Base-by-base conservation (phyloP, 1,140 invertebrate genomes). In the Cotesia chilonis region DNA sequence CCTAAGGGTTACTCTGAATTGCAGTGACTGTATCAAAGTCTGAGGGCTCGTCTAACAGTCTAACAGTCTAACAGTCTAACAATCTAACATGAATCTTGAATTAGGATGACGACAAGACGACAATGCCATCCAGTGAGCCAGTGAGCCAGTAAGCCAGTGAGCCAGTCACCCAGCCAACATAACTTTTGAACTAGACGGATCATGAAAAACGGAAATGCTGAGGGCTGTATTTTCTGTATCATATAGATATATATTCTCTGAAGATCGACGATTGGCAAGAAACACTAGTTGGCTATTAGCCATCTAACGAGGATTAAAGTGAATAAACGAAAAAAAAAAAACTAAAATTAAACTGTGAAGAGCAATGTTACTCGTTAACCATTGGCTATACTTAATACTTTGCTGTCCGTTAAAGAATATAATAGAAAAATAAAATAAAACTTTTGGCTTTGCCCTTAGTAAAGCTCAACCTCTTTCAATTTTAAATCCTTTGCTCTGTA, bases 291-390 rank as follows among this genome's bases (percentile, higher is more conserved):
- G 74, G 75, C 74, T 79, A 78, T 81, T 81, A 80, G 76, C 75
- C 70, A 72, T 65, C 76, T 80, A 81, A 81, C 79, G 80, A 81
- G 77, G 76, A 72, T 79, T 81, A 79, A 81, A 81, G 78, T 77
- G 20, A 52, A 47, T 38, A 17, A 41, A 75, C 71, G 28, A 28
- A 28, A 1, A 28, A 28, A 1, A 28, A 28, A 28, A 28, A 28
- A 28, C 1, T 28, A 28, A 28, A 71, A 61, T 60, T 70, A 76
- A 74, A 81, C 41, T 47, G 41, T 6, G 41, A 47, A 10, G 6
- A 9, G 68, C 71, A 75, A 81, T 81, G 78, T 70, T 61, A 79
- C 78, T 81, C 41, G 41, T 17, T 17, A 17, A 47, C 6, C 41
- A 47, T 9, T 47, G 5, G 41, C 41, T 47, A 47, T 10, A 28